Evolutionary conservation across 2,888 invertebrate genomes (phyloP).

Genomic region (Epistrophe eligans): DNA sequence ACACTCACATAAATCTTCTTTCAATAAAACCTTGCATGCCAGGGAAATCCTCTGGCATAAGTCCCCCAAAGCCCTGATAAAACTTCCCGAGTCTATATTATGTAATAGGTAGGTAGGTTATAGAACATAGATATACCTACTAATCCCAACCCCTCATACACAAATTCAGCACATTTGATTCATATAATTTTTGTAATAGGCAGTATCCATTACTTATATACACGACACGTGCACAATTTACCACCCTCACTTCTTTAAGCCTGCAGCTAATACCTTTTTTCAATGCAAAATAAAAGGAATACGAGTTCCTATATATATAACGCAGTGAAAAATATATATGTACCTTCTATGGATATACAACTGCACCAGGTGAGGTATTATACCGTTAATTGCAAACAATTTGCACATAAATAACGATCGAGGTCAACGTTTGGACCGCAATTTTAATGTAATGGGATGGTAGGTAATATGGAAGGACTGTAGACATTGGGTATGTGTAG

Average conservation of each 20-base stretch:
- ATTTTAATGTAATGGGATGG: constrained; percentile 7
- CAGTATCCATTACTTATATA: constrained; percentile 41
- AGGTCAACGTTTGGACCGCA: constrained; percentile 57
- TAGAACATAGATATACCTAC: not conserved
- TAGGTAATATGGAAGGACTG: too few relatives aligned
- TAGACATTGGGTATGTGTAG: constrained; percentile 10
- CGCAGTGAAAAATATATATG: not conserved
- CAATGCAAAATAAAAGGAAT: not conserved
- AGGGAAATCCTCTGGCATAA: not conserved
- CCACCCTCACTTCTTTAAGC: constrained; percentile 1
- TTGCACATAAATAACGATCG: constrained; percentile 61
- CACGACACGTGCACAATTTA: constrained; percentile 44
- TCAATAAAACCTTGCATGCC: constrained; percentile 24
- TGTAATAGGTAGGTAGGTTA: too few relatives aligned
- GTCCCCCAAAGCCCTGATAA: constrained; percentile 27
- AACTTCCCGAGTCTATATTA: constrained; percentile 22
- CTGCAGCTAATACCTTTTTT: constrained; percentile 19
- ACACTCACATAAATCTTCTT: constrained; percentile 39
- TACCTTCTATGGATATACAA: not conserved
- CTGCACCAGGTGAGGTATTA: constrained; percentile 40
- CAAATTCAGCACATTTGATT: constrained; percentile 45
- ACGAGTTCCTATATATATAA: too few relatives aligned
- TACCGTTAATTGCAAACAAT: constrained; percentile 64
- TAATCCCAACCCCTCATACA: constrained; percentile 18
- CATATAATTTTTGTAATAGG: constrained; percentile 48